Evolutionary conservation across 2,113 vertebrate species (phyloP).

Genomic region (Capra hircus): DNA sequence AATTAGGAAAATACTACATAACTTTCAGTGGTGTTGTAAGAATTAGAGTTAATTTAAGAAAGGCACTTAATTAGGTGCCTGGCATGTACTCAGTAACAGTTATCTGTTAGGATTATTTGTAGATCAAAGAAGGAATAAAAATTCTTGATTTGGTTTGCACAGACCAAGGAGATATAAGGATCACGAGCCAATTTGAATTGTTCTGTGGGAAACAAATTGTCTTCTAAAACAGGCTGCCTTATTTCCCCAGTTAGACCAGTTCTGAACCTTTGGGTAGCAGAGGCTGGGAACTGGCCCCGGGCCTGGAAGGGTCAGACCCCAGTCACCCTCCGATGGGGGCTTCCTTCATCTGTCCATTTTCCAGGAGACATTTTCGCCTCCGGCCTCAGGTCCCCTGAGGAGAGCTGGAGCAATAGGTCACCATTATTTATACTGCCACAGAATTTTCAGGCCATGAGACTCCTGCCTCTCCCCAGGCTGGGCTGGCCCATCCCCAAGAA

Average conservation of each 20-base stretch:
- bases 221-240: not conserved
- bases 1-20: not conserved
- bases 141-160: not conserved
- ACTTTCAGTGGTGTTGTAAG: not conserved
- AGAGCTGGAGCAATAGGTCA: slow-evolving; percentile 60
- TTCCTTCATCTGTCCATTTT: not conserved
- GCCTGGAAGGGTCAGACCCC: not conserved
- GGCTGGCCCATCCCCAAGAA: slow-evolving; percentile 46
- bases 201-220: not conserved
- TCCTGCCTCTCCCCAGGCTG: slow-evolving; percentile 42
- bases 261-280: not conserved
- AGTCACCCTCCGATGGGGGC: too few relatives aligned
- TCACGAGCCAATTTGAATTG: not conserved
- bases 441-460: slow-evolving; percentile 74
- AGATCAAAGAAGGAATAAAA: slow-evolving; percentile 25
- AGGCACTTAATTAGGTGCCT: not conserved
- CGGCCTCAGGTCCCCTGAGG: slow-evolving; percentile 45
- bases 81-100: not conserved
- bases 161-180: not conserved
- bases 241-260: not conserved
- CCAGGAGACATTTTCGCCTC: slow-evolving; percentile 33
- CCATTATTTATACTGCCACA: slow-evolving; percentile 42
- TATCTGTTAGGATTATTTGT: not conserved
- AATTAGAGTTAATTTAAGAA: slow-evolving; percentile 42
- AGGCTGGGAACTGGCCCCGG: not conserved